Conservation (phyloP, 2,797 vertebrate species). For the Tragopan temminckii region DNA sequence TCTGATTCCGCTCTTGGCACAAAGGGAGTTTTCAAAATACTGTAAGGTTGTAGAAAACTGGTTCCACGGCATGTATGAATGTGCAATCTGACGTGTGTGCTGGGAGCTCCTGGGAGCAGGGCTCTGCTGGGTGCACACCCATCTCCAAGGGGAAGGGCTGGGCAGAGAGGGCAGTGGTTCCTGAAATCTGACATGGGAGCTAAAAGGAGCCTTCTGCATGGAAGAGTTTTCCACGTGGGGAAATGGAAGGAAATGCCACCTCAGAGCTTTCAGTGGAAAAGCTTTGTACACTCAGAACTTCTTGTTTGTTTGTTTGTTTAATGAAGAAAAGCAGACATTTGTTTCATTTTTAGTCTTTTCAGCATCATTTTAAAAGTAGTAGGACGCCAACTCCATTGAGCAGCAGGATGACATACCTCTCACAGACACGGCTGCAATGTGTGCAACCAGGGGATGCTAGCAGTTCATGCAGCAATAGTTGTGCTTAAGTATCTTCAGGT, state of each 20-base stretch:
- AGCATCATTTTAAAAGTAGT: background rate
- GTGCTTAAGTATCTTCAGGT: conserved; percentile 64
- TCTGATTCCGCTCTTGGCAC: background rate
- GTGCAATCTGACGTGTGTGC: background rate
- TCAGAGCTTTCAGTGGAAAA: conserved; percentile 14
- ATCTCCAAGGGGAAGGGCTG: too few relatives aligned
- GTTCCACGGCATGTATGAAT: background rate
- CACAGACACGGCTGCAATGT: background rate
- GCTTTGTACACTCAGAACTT: background rate
- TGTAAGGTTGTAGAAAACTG: background rate
- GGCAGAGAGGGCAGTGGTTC: background rate
- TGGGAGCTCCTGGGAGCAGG: background rate
- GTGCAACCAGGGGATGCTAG: conserved; percentile 6
- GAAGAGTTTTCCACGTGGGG: background rate
- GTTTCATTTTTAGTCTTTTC: background rate
- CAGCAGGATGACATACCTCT: background rate
- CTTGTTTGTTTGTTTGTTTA: background rate
- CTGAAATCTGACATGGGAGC: background rate
- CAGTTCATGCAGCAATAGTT: conserved; percentile 38
- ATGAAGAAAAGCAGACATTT: background rate
- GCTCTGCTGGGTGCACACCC: too few relatives aligned
- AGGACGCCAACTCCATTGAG: conserved; percentile 18
- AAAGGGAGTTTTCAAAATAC: background rate
- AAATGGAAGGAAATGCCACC: background rate
- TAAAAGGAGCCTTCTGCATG: background rate